Evolutionary conservation across 2,113 vertebrate species (phyloP).

Genomic region (Dasyornis broadbenti): DNA sequence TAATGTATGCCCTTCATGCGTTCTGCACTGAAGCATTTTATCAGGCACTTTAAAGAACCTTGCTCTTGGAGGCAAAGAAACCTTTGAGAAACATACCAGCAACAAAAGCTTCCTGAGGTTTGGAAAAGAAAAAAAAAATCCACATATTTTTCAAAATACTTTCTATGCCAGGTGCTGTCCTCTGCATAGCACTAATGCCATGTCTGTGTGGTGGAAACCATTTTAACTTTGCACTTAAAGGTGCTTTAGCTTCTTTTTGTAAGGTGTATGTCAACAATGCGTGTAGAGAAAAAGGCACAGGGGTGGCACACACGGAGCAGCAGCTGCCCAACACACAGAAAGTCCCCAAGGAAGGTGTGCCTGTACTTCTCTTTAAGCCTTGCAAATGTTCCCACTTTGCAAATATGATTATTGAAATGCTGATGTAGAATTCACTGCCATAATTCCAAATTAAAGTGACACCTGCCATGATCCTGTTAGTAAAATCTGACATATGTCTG

Average conservation of each 20-base stretch:
- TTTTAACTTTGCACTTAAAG: neutral
- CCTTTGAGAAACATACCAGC: neutral
- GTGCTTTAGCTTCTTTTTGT: neutral
- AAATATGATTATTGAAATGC: neutral
- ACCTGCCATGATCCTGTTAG: neutral
- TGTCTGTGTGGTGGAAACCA: neutral
- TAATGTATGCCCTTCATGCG: conserved; percentile 21
- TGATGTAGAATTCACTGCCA: neutral
- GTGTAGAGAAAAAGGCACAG: neutral
- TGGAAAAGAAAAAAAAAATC: neutral
- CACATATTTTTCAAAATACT: neutral
- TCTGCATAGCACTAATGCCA: neutral
- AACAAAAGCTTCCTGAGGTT: neutral
- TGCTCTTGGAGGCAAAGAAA: neutral
- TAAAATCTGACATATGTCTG: neutral
- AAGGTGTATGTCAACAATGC: neutral
- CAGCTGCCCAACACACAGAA: neutral
- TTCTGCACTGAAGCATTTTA: neutral
- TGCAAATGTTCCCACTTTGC: neutral
- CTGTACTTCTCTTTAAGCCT: neutral
- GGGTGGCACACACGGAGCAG: neutral
- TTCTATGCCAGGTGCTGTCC: neutral
- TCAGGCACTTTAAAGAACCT: neutral
- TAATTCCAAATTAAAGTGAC: neutral
- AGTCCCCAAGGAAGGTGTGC: neutral